Conservation (phyloP, 2,888 invertebrate genomes). For the Abscondita cerata region DNA sequence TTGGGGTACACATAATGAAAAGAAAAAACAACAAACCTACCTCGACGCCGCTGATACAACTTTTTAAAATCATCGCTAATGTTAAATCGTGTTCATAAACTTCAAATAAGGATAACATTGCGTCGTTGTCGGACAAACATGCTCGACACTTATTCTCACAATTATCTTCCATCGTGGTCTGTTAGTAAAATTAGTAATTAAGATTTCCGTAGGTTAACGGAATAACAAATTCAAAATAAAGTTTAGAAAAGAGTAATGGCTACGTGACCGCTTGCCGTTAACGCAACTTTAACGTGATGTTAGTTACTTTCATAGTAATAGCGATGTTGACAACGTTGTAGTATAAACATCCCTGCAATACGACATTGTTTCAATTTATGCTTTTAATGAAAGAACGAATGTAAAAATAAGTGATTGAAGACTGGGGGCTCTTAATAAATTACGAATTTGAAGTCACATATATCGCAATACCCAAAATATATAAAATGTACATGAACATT, state of each 20-base stretch:
- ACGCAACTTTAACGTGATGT: conserved; percentile 1
- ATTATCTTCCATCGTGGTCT: conserved; percentile 27
- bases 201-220: neutral
- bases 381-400: no score
- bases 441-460: no score
- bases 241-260: neutral
- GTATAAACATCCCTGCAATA: conserved; percentile 4
- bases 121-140: conserved; percentile 30
- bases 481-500: no score
- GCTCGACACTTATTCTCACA: conserved; percentile 33
- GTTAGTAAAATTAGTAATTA: neutral
- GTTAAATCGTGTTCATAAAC: conserved; percentile 36
- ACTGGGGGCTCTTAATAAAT: no score
- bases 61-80: conserved; percentile 35
- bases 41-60: conserved; percentile 29
- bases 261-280: conserved; percentile 9
- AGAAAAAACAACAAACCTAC: conserved; percentile 25
- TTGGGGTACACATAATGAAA: neutral
- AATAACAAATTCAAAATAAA: neutral
- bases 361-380: no score
- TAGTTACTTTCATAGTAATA: neutral
- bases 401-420: no score
- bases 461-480: no score
- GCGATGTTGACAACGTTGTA: neutral
- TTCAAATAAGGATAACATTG: conserved; percentile 34